phyloP scores from a whole-genome alignment of 2,888 invertebrate genomes.

The Drosophila nigritarsus region DNA sequence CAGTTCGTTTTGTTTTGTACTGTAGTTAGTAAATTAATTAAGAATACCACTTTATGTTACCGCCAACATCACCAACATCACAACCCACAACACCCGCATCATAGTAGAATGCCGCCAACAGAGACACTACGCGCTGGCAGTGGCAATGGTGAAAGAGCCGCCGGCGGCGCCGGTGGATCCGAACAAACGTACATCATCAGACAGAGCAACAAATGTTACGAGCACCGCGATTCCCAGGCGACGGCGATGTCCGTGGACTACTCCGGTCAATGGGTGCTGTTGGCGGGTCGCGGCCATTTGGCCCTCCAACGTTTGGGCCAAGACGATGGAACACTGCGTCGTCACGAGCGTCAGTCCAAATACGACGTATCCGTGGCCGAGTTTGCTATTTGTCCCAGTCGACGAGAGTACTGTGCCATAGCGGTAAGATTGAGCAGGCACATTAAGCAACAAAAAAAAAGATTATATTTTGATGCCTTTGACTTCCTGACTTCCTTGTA shows the following conservation, averaged over 20 bases:
- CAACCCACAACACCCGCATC: slow-evolving; percentile 3
- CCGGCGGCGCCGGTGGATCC: slow-evolving; percentile 30
- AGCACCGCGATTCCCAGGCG: slow-evolving; percentile 94
- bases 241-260: slow-evolving; percentile 94
- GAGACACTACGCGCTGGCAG: slow-evolving; percentile 71
- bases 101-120: slow-evolving; percentile 71
- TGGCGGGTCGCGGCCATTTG: slow-evolving; percentile 93
- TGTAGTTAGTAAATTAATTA: slow-evolving; percentile 39
- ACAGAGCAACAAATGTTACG: slow-evolving; percentile 85
- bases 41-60: slow-evolving; percentile 38
- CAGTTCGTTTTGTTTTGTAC: slow-evolving; percentile 51
- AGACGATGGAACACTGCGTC: slow-evolving; percentile 87
- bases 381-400: slow-evolving; percentile 93
- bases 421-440: slow-evolving; percentile 88
- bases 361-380: slow-evolving; percentile 97
- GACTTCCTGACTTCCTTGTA: slow-evolving; percentile 82
- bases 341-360: slow-evolving; percentile 94
- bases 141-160: slow-evolving; percentile 40
- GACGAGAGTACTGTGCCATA: slow-evolving; percentile 93
- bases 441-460: not conserved
- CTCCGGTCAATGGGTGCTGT: slow-evolving; percentile 92
- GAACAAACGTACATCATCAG: slow-evolving; percentile 80
- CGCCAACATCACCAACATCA: slow-evolving; percentile 1
- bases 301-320: slow-evolving; percentile 89
- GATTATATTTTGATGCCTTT: not conserved